Evolutionary conservation across 1,140 invertebrate genomes (phyloP).

Genomic region (Heliothis virescens): DNA sequence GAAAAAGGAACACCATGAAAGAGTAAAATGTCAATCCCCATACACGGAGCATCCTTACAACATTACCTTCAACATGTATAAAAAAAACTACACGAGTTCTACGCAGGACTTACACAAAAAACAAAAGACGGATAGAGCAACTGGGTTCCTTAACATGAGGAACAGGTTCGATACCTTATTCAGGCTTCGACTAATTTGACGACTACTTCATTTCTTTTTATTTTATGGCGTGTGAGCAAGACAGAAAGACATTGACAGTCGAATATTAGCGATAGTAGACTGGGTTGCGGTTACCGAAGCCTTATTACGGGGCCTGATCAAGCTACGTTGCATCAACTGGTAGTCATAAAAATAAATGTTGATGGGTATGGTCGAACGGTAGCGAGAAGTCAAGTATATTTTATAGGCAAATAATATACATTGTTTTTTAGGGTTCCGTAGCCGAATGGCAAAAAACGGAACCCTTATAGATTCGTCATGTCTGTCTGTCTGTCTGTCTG

Average conservation of each 20-base stretch:
- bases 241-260: conserved; percentile 24
- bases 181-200: conserved; percentile 52
- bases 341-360: conserved; percentile 31
- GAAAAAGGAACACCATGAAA: too few relatives aligned
- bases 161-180: conserved; percentile 56
- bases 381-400: conserved; percentile 32
- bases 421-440: conserved; percentile 11
- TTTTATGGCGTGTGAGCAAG: conserved; percentile 12
- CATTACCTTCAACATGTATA: neutral
- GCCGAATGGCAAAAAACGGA: too few relatives aligned
- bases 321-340: conserved; percentile 20
- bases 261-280: conserved; percentile 38
- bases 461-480: too few relatives aligned
- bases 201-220: conserved; percentile 26
- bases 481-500: too few relatives aligned
- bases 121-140: conserved; percentile 53
- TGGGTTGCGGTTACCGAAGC: conserved; percentile 72
- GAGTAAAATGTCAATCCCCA: too few relatives aligned
- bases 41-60: conserved; percentile 9
- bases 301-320: conserved; percentile 56
- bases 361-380: conserved; percentile 1
- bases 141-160: conserved; percentile 47
- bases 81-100: conserved; percentile 30
- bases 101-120: conserved; percentile 20
- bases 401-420: conserved; percentile 30